phyloP scores from a whole-genome alignment of 2,113 vertebrate genomes.

The Burhinus bistriatus region DNA sequence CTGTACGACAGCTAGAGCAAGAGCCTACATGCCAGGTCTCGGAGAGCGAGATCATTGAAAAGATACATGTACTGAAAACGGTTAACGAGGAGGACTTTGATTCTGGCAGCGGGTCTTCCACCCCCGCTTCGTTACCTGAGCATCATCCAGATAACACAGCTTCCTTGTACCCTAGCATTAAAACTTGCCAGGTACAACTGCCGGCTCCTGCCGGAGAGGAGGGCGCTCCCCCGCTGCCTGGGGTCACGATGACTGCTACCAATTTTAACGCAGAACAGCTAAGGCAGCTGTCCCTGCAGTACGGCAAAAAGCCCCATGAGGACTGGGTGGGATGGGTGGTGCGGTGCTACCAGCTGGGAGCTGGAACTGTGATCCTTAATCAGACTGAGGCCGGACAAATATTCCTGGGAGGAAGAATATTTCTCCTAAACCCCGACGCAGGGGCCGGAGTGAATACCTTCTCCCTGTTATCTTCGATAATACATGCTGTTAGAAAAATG shows the following conservation, averaged over 20 bases:
- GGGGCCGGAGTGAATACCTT: not conserved
- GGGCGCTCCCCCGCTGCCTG: rapidly evolving
- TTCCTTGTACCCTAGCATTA: not conserved
- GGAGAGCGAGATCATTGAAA: not conserved
- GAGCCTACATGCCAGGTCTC: not conserved
- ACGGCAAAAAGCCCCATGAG: not conserved
- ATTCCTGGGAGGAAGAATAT: not conserved
- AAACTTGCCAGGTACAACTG: rapidly evolving
- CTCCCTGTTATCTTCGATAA: not conserved
- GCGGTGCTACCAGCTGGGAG: not conserved
- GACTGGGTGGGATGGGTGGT: not conserved
- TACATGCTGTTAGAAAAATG: not conserved
- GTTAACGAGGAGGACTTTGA: not conserved
- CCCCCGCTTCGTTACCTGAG: rapidly evolving
- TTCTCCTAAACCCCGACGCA: not conserved
- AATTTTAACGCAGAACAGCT: not conserved
- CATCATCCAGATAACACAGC: rapidly evolving
- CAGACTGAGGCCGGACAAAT: not conserved
- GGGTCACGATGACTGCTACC: rapidly evolving
- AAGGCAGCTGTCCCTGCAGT: not conserved
- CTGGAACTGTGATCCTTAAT: not conserved
- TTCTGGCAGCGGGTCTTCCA: rapidly evolving
- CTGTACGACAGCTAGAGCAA: not conserved
- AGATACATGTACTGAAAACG: not conserved
- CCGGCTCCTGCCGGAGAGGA: not conserved